phyloP scores from a whole-genome alignment of 2,888 invertebrate species.

The Busseola fusca region DNA sequence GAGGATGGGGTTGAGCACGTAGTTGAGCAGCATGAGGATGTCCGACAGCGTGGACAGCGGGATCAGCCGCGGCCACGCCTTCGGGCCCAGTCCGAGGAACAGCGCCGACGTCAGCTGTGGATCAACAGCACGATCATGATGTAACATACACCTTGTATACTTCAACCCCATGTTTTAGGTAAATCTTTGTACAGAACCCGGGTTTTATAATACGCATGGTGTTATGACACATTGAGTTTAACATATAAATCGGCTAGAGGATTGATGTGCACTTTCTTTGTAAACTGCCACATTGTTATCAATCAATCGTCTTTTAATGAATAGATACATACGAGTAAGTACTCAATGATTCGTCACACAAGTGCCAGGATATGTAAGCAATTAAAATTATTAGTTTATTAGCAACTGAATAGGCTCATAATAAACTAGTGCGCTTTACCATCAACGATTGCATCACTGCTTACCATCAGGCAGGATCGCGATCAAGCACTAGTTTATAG shows the following conservation, averaged over 20 bases:
- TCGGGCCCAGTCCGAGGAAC: conserved; percentile 82
- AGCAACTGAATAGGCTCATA: too few relatives aligned
- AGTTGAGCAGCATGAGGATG: conserved; percentile 93
- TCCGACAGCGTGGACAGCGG: conserved; percentile 90
- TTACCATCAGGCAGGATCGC: too few relatives aligned
- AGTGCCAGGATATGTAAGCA: neutral
- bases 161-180: neutral
- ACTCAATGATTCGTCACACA: neutral
- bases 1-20: conserved; percentile 94
- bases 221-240: neutral
- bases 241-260: neutral
- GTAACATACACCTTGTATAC: neutral
- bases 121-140: neutral
- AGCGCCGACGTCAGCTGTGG: conserved; percentile 87
- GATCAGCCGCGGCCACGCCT: conserved; percentile 72
- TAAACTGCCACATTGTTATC: neutral
- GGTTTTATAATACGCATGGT: neutral
- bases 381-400: neutral
- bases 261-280: neutral
- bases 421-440: too few relatives aligned
- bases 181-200: neutral
- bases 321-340: neutral
- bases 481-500: too few relatives aligned
- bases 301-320: neutral
- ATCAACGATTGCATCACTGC: too few relatives aligned